phyloP scores from a whole-genome alignment of 2,113 vertebrate species.

The Gasterosteus nipponicus region DNA sequence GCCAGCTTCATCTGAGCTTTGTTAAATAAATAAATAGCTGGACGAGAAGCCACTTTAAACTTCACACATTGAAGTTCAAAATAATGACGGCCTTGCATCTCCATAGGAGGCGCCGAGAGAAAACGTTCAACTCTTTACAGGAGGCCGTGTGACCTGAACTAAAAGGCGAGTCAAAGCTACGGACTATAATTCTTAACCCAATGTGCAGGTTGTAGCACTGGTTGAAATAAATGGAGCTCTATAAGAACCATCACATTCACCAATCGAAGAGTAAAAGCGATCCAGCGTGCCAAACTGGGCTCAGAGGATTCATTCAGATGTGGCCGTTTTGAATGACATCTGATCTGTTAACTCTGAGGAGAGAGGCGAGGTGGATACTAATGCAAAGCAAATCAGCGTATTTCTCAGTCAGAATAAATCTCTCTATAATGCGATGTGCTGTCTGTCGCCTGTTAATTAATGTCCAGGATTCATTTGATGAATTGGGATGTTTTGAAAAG shows the following conservation, averaged over 20 bases:
- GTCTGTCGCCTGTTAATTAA: not conserved
- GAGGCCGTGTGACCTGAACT: not conserved
- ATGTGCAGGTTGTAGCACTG: conserved; percentile 7
- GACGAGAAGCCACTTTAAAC: conserved; percentile 7
- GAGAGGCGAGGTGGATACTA: not conserved
- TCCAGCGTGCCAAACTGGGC: conserved; percentile 17
- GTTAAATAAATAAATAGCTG: not conserved
- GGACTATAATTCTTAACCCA: conserved; percentile 30
- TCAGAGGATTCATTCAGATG: conserved; percentile 18
- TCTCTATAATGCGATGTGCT: not conserved
- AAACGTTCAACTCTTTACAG: conserved; percentile 19
- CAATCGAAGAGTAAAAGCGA: conserved; percentile 35
- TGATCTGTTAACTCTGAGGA: not conserved
- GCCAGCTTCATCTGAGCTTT: conserved; percentile 2
- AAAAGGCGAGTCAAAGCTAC: not conserved
- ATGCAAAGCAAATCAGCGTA: not conserved
- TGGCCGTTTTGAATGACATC: not conserved
- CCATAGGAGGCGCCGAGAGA: not conserved
- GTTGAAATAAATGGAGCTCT: conserved; percentile 34
- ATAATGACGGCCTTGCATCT: conserved; percentile 45
- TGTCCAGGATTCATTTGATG: conserved; percentile 18
- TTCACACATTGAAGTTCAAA: conserved; percentile 31
- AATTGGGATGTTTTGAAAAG: conserved; percentile 43
- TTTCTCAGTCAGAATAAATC: not conserved
- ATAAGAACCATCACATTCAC: conserved; percentile 27